Percentiles rank a stretch among this genome's conserved stretches.
These are phyloP conservation scores for Sinelater perroti DNA, from an alignment of 2,888 invertebrate species.

Conservation along the genomic window DNA sequence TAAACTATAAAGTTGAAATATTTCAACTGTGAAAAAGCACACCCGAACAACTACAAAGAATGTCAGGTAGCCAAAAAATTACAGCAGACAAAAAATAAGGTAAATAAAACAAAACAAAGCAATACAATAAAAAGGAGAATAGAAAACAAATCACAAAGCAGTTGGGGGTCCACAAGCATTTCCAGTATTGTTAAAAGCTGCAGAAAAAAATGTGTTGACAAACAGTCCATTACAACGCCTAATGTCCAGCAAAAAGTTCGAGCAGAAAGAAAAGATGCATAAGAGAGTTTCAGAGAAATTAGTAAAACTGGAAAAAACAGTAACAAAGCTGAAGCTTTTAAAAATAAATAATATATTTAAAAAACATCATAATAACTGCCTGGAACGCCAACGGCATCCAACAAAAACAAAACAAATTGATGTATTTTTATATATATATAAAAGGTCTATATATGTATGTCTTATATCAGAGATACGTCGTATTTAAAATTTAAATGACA, in stretches of 20 bases:
- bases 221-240: too few species aligned
- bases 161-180: too few species aligned
- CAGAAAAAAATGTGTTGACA: too few species aligned
- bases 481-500: background rate
- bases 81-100: background rate
- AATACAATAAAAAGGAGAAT: background rate
- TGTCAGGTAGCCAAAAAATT: background rate
- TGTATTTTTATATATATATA: background rate
- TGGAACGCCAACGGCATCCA: constrained; percentile 11
- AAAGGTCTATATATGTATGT: constrained; percentile 87
- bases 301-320: constrained; percentile 16
- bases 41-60: background rate
- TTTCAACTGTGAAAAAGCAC: background rate
- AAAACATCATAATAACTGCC: constrained; percentile 1
- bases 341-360: constrained; percentile 4
- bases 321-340: constrained; percentile 7
- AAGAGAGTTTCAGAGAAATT: constrained; percentile 12
- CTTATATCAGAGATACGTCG: constrained; percentile 59
- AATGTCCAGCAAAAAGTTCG: background rate
- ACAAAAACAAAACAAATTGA: constrained; percentile 5
- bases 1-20: background rate
- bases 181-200: too few species aligned
- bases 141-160: too few species aligned
- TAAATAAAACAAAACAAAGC: background rate
- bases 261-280: constrained; percentile 6